A percentile compares a stretch with the other conserved stretches of the same genome.
Evolutionary conservation across 1,140 invertebrate genomes (phyloP).

Genomic region (Brevipalpus yothersi): DNA sequence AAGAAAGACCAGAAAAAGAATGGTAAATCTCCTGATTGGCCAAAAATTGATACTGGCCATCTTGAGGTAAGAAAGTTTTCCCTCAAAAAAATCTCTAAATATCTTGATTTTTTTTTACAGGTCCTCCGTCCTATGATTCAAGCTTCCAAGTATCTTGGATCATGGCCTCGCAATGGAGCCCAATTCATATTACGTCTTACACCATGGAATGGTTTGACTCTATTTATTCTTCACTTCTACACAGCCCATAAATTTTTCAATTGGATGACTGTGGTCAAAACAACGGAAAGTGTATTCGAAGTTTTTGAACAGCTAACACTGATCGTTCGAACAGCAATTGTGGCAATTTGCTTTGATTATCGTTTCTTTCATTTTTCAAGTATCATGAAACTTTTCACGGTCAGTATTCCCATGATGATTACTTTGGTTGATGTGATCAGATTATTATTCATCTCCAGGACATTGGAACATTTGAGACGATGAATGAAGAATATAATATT

Average conservation of each 20-base stretch:
- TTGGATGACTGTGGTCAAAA: conserved; percentile 1
- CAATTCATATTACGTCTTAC: background rate
- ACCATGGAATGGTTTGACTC: background rate
- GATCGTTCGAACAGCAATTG: background rate
- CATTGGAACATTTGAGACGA: background rate
- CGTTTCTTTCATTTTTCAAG: background rate
- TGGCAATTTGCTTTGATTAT: background rate
- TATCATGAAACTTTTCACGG: background rate
- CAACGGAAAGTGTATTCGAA: background rate
- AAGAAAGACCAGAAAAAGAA: no score
- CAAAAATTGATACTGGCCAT: no score
- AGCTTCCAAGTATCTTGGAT: background rate
- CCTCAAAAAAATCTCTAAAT: no score
- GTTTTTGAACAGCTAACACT: background rate
- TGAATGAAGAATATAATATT: background rate
- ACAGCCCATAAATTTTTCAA: conserved; percentile 1
- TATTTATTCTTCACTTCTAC: background rate
- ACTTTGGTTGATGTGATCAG: background rate
- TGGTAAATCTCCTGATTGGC: no score
- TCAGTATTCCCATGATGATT: background rate
- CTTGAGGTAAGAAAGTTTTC: no score
- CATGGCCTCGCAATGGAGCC: background rate
- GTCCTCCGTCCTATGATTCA: background rate
- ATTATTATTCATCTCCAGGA: background rate
- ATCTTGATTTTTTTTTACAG: background rate